Evolutionary conservation across 1,140 invertebrate genomes (phyloP).

Genomic region (Thrips palmi): DNA sequence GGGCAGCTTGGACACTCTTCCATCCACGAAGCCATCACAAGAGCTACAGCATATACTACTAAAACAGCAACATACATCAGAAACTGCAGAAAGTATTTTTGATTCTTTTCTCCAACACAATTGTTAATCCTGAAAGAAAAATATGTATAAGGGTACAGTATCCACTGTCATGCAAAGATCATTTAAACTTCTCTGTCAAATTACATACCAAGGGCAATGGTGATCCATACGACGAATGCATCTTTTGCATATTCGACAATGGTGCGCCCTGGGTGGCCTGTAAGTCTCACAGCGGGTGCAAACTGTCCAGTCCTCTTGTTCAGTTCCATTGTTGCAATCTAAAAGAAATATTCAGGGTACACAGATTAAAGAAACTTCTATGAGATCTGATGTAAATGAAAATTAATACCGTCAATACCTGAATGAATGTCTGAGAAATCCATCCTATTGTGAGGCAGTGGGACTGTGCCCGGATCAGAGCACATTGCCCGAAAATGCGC

Average conservation of each 20-base stretch:
- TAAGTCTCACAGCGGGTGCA: constrained; percentile 72
- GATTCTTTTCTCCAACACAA: constrained; percentile 84
- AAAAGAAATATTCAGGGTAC: not conserved
- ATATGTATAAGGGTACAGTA: constrained; percentile 7
- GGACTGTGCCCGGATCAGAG: constrained; percentile 76
- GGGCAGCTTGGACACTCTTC: constrained; percentile 49
- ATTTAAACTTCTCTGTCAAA: constrained; percentile 1
- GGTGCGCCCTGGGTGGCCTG: constrained; percentile 67
- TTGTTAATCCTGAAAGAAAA: constrained; percentile 66
- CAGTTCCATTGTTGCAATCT: not conserved
- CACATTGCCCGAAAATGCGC: constrained; percentile 70
- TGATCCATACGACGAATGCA: constrained; percentile 83
- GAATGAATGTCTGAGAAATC: constrained; percentile 75
- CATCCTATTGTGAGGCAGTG: constrained; percentile 55
- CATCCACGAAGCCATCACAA: constrained; percentile 58
- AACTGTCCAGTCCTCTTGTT: constrained; percentile 61
- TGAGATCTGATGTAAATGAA: not conserved
- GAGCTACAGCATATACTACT: constrained; percentile 43
- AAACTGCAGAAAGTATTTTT: constrained; percentile 89
- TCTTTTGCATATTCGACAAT: constrained; percentile 73
- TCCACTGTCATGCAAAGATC: constrained; percentile 5
- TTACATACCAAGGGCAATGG: constrained; percentile 59
- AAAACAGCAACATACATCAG: constrained; percentile 56
- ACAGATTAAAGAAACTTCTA: not conserved
- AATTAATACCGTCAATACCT: constrained; percentile 19